A percentile compares a stretch with the other conserved stretches of the same genome.
Conservation (phyloP, 2,888 invertebrate species). For the Drosophila birchii region DNA sequence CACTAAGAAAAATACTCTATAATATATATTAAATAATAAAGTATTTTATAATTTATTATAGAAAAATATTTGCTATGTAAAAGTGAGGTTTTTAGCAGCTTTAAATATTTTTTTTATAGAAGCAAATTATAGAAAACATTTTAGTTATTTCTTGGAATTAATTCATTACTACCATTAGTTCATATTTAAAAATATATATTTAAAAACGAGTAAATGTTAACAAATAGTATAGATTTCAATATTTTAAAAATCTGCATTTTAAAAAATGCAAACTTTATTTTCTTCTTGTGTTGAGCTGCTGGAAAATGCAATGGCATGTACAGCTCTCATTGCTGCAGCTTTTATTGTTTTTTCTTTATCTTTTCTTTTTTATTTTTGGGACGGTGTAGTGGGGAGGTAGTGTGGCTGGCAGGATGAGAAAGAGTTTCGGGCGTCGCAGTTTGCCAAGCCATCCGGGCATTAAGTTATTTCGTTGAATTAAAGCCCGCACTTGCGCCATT, state of each 20-base stretch:
- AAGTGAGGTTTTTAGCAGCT: too few relatives aligned
- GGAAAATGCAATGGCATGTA: slow-evolving; percentile 47
- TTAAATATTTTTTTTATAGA: background rate
- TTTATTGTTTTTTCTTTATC: slow-evolving; percentile 14
- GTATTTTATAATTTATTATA: background rate
- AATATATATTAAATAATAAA: too few relatives aligned
- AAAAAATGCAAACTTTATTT: background rate
- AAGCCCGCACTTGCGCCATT: slow-evolving; percentile 66
- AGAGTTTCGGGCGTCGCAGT: slow-evolving; percentile 33
- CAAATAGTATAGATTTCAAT: too few relatives aligned
- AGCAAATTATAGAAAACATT: too few relatives aligned
- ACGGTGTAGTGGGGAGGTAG: background rate
- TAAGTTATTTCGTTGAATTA: slow-evolving; percentile 76
- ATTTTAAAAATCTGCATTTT: too few relatives aligned
- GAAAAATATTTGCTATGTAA: rapidly evolving
- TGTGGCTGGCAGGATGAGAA: slow-evolving; percentile 8
- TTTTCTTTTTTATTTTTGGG: slow-evolving; percentile 13
- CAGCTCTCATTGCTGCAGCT: slow-evolving; percentile 25
- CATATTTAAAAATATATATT: too few relatives aligned
- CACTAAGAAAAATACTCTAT: background rate
- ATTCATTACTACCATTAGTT: too few relatives aligned
- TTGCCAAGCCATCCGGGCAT: slow-evolving; percentile 62
- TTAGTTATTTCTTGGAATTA: too few relatives aligned
- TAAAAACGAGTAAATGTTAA: too few relatives aligned
- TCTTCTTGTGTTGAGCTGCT: background rate